These are phyloP conservation scores for Zaprionus vittiger DNA, from an alignment of 1,140 invertebrate species.

Conservation along the genomic window DNA sequence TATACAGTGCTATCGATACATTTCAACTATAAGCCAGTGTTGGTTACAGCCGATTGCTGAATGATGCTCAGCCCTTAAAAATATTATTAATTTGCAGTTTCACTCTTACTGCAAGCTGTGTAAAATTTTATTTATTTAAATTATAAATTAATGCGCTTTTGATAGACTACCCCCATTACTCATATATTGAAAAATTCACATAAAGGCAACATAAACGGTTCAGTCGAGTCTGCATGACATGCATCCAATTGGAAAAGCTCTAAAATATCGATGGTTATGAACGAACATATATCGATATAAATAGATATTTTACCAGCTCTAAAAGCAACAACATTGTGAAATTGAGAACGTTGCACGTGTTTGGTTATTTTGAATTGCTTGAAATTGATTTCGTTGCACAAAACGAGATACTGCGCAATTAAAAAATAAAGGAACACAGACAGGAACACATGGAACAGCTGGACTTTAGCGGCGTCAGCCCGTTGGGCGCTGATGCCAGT, in stretches of 20 bases:
- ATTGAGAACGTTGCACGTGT: slow-evolving; percentile 28
- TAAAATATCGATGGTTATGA: neutral
- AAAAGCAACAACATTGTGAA: slow-evolving; percentile 23
- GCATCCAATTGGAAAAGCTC: neutral
- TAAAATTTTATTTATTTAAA: too few relatives aligned
- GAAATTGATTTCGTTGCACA: neutral
- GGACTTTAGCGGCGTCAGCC: slow-evolving; percentile 45
- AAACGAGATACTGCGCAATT: neutral
- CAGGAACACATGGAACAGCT: slow-evolving; percentile 51
- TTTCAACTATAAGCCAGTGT: too few relatives aligned
- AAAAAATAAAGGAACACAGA: neutral
- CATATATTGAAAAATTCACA: neutral
- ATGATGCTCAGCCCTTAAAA: too few relatives aligned
- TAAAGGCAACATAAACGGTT: neutral
- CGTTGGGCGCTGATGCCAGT: slow-evolving; percentile 41
- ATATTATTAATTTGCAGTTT: too few relatives aligned
- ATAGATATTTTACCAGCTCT: neutral
- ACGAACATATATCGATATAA: neutral
- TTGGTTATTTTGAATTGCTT: slow-evolving; percentile 35
- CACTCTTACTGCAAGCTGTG: too few relatives aligned
- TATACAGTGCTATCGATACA: neutral
- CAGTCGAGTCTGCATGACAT: neutral
- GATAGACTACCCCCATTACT: too few relatives aligned
- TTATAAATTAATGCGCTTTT: too few relatives aligned
- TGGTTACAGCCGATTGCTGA: too few relatives aligned